phyloP scores from a whole-genome alignment of 1,140 invertebrate species.

The Eriosoma lanigerum region DNA sequence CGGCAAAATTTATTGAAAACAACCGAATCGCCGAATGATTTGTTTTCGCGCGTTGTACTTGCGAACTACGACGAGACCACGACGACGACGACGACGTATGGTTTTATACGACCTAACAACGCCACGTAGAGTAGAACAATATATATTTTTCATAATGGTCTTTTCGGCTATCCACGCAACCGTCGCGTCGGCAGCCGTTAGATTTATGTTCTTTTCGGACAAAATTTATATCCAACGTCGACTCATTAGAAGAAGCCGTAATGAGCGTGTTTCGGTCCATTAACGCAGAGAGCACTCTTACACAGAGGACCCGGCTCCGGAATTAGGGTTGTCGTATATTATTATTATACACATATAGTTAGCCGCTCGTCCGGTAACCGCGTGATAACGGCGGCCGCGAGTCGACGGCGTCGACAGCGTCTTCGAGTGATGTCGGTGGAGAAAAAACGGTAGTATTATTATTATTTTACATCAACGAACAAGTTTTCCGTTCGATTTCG shows the following conservation, averaged over 20 bases:
- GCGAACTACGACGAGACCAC: too few relatives aligned
- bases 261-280: constrained; percentile 24
- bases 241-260: constrained; percentile 30
- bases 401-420: not conserved
- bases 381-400: too few relatives aligned
- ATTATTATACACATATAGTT: too few relatives aligned
- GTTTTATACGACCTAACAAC: too few relatives aligned
- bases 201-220: constrained; percentile 26
- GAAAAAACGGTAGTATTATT: too few relatives aligned
- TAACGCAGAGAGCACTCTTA: constrained; percentile 13
- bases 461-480: too few relatives aligned
- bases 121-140: too few relatives aligned
- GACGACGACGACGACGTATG: too few relatives aligned
- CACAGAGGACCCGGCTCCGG: not conserved
- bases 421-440: not conserved
- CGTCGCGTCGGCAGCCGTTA: not conserved
- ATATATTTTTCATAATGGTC: not conserved
- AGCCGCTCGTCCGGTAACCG: not conserved
- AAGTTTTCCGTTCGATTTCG: too few relatives aligned
- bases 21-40: too few relatives aligned
- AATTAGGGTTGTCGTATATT: not conserved
- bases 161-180: not conserved
- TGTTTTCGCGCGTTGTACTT: too few relatives aligned
- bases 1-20: too few relatives aligned
- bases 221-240: constrained; percentile 18